Conservation (phyloP, 2,797 vertebrate genomes). For the Perodicticus potto region DNA sequence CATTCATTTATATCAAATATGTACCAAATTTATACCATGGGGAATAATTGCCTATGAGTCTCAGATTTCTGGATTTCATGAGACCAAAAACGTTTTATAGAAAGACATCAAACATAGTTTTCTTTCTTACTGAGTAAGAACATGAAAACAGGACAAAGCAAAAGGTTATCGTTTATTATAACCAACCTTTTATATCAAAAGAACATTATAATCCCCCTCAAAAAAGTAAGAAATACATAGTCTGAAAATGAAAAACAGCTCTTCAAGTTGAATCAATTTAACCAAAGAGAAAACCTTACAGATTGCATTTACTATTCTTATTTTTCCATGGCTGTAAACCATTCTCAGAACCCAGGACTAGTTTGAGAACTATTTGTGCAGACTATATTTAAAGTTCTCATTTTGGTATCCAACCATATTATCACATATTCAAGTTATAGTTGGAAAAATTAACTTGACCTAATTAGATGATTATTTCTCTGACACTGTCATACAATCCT, state of each 20-base stretch:
- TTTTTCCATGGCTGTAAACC: neutral
- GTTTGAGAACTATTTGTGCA: neutral
- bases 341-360: neutral
- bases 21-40: neutral
- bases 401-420: neutral
- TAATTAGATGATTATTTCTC: neutral
- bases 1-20: neutral
- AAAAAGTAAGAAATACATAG: neutral
- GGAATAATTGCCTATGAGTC: neutral
- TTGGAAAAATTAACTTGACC: neutral
- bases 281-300: neutral
- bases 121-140: neutral
- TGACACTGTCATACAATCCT: neutral
- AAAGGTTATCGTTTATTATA: neutral
- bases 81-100: neutral
- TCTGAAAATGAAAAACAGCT: neutral
- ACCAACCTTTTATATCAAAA: neutral
- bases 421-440: neutral
- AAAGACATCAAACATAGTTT: neutral
- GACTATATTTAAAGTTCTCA: neutral
- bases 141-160: neutral
- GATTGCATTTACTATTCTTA: neutral
- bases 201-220: neutral
- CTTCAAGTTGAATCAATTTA: neutral
- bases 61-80: conserved; percentile 36